Conservation (phyloP, 2,797 vertebrate species). For the Mus minutoides region DNA sequence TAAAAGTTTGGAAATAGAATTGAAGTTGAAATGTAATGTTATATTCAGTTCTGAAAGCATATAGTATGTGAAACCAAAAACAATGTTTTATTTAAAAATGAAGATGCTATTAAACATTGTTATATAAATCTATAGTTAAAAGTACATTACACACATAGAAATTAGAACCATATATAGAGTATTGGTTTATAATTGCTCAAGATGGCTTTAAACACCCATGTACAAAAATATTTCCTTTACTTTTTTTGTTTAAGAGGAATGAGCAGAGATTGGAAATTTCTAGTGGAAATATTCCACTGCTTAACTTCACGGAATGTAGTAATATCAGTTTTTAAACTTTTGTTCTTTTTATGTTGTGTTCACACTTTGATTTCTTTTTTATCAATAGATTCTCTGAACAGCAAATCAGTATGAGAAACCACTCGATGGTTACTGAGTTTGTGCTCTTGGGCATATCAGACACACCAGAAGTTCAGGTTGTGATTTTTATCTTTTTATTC, state of each 20-base stretch:
- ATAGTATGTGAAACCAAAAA: not conserved
- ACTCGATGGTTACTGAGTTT: slow-evolving; percentile 55
- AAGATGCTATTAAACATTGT: not conserved
- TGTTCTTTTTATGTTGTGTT: not conserved
- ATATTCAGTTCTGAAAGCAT: not conserved
- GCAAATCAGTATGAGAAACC: slow-evolving; percentile 33
- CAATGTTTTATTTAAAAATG: not conserved
- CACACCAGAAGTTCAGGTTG: slow-evolving; percentile 31
- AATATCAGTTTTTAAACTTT: not conserved
- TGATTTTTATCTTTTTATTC: slow-evolving; percentile 75
- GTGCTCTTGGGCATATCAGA: slow-evolving; percentile 72
- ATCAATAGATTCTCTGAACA: not conserved
- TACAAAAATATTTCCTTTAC: not conserved
- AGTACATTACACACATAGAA: not conserved
- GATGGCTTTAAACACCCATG: not conserved
- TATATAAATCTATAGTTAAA: not conserved
- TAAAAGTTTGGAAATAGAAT: not conserved
- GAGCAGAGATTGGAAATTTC: not conserved
- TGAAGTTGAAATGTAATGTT: slow-evolving; percentile 4
- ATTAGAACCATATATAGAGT: not conserved
- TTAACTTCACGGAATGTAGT: not conserved
- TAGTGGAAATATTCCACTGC: not conserved
- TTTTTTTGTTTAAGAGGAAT: not conserved
- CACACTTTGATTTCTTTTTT: not conserved
- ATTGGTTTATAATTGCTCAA: not conserved